Evolutionary conservation across 2,888 invertebrate genomes (phyloP).

Genomic region (Napeogenes inachia): DNA sequence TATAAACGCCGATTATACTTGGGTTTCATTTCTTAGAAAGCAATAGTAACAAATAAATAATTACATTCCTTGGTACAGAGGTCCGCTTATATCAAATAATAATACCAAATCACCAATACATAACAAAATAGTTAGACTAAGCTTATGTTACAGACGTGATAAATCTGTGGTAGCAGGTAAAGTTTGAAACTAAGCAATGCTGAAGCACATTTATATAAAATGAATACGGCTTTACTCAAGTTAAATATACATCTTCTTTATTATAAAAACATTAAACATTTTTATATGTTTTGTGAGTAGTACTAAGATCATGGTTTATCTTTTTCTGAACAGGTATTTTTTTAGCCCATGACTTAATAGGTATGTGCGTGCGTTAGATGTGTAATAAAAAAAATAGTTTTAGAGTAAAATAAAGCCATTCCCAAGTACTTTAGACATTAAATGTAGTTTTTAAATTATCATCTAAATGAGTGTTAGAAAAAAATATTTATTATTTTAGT

Average conservation of each 20-base stretch:
- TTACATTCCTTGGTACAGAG: not conserved
- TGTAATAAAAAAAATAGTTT: no score
- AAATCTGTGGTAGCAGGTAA: slow-evolving; percentile 31
- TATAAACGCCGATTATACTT: no score
- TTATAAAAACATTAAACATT: no score
- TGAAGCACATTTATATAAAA: slow-evolving; percentile 15
- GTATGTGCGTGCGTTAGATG: no score
- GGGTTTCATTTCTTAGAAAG: no score
- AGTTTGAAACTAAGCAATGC: slow-evolving; percentile 32
- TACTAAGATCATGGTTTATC: no score
- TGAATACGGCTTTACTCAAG: not conserved
- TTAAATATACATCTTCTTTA: not conserved
- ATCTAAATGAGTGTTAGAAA: not conserved
- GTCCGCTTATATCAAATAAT: not conserved
- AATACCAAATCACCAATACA: slow-evolving; percentile 18
- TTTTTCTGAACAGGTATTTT: no score
- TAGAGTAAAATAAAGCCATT: no score
- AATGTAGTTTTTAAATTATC: not conserved
- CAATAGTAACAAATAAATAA: no score
- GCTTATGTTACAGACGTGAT: slow-evolving; percentile 30
- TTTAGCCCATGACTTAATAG: no score
- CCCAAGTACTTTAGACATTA: no score
- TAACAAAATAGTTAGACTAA: slow-evolving; percentile 27
- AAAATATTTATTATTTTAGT: not conserved
- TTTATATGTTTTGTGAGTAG: no score